Evolutionary conservation across 35 echinoderm and acorn worm genomes (phyloP), one percentile per base, ranked within the genome.

Genomic region (Lytechinus variegatus): DNA sequence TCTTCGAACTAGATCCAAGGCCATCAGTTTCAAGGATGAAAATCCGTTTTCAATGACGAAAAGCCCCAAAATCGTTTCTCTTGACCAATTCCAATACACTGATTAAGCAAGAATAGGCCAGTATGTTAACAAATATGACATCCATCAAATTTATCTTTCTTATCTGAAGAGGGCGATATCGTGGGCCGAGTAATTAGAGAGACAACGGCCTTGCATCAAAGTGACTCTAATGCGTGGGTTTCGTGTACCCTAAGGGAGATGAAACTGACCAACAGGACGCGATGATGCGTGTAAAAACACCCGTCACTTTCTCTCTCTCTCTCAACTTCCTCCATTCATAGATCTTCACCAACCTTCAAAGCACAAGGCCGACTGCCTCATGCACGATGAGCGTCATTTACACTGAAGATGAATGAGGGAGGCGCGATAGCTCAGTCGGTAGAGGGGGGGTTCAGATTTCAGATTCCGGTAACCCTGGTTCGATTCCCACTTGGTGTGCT

Each of bases 151-250:
- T 14, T 16, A 79, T 7, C 19, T 79, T 79, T 79, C 66, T 24
- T 7, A n/a, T 16, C 66, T 79, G 66, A 79, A 79, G 19, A 79
- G 66, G 66, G 66, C 66, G 19, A n/a, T 24, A n/a, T 24, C 66
- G 19, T 79, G 66, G 21, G 66, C 66, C 4, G 66, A n/a, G 66
- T 79, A 79, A 79, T 79, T 79, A 79, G 66, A 79, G 66, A 79
- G 66, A 79, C 66, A 79, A 79, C 66, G 66, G 66, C 14, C 66
- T n/a, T 79, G n/a, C 66, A 79, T 79, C 66, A 79, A 79, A 79
- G 66, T 16, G 66, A 24, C 66, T 79, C n/a, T 79, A 24, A 79
- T n/a, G 66, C 66, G 66, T n/a, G 66, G 66, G 66, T 7, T 16
- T 79, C n/a, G 2, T 24, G 24, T 79, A n/a, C 66, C 66, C 66